Conservation (phyloP, 2,797 vertebrate species). For the Trichosurus vulpecula region DNA sequence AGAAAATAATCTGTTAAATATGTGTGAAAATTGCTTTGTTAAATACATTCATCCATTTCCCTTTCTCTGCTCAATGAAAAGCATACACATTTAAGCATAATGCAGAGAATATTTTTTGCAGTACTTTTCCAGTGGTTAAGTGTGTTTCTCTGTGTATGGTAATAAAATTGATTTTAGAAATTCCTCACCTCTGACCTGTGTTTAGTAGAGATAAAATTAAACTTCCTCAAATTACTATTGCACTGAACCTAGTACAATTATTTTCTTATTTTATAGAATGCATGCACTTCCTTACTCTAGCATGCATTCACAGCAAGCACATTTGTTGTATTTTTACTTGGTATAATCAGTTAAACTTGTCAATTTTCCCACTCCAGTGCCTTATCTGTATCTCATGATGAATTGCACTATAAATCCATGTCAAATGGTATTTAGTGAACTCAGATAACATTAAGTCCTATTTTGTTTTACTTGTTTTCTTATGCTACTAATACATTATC, state of each 20-base stretch:
- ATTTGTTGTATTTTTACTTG: slow-evolving; percentile 80
- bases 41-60: slow-evolving; percentile 41
- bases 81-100: slow-evolving; percentile 31
- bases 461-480: slow-evolving; percentile 73
- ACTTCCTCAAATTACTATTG: neutral
- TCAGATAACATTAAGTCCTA: slow-evolving; percentile 73
- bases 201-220: slow-evolving; percentile 38
- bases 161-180: slow-evolving; percentile 12
- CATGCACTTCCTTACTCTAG: slow-evolving; percentile 40
- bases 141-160: neutral
- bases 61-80: neutral
- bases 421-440: slow-evolving; percentile 79
- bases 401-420: slow-evolving; percentile 79
- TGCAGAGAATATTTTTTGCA: slow-evolving; percentile 33
- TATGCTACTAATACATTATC: slow-evolving; percentile 68
- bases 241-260: neutral
- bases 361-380: slow-evolving; percentile 73
- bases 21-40: neutral
- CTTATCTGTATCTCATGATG: slow-evolving; percentile 81
- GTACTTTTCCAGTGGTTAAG: neutral
- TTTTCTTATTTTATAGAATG: slow-evolving; percentile 72
- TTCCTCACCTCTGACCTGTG: neutral
- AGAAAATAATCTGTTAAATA: neutral
- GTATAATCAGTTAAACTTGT: slow-evolving; percentile 83
- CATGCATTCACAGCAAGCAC: slow-evolving; percentile 69